Percentiles rank a stretch among this genome's conserved stretches.
phyloP scores from a whole-genome alignment of 2,113 vertebrate species.

The Sinocyclocheilus anshuiensis region DNA sequence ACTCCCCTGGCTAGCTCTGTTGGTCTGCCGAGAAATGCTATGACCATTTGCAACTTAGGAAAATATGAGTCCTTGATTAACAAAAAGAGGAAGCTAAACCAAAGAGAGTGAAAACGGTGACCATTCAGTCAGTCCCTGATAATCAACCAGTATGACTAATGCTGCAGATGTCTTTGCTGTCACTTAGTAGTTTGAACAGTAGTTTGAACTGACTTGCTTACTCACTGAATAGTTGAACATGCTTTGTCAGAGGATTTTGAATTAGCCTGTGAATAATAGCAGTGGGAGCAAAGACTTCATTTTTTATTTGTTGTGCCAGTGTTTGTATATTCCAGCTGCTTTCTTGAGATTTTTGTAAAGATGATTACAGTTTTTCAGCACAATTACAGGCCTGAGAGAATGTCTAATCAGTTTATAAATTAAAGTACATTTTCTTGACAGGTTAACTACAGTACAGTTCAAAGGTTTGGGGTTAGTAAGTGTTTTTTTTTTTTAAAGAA shows the following conservation, averaged over 20 bases:
- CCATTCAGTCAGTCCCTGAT: background rate
- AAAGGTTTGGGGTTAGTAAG: background rate
- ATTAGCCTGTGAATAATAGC: background rate
- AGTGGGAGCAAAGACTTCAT: background rate
- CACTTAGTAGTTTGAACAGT: background rate
- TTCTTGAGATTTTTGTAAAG: slow-evolving; percentile 2
- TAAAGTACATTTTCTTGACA: background rate
- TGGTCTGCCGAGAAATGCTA: background rate
- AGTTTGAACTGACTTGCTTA: background rate
- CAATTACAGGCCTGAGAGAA: background rate
- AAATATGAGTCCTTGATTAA: slow-evolving; percentile 11
- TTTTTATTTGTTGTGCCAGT: background rate
- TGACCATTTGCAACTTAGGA: background rate
- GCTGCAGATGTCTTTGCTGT: background rate
- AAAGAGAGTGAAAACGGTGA: background rate
- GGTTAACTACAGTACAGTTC: background rate
- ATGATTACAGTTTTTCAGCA: background rate
- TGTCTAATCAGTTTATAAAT: background rate
- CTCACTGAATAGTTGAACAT: background rate
- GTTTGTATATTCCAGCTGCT: background rate
- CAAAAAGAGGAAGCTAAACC: background rate
- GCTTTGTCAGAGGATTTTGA: background rate
- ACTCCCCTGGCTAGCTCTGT: background rate
- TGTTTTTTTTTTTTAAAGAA: background rate
- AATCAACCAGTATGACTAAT: background rate